These are phyloP conservation scores for Mormyrus proboscirostris DNA, from an alignment of 2,797 vertebrate species.

Conservation along the genomic window DNA sequence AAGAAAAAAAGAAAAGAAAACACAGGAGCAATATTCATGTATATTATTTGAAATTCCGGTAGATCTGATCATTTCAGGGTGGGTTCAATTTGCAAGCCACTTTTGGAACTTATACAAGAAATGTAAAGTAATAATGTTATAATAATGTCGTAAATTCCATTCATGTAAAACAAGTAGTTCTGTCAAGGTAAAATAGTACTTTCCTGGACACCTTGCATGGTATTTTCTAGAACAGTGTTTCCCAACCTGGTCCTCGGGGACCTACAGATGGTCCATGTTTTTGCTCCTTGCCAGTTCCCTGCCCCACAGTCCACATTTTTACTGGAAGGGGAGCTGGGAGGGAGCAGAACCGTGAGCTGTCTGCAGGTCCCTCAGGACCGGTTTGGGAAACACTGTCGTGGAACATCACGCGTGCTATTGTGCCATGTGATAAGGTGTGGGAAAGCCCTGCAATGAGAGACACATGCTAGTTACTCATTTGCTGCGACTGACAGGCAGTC, in stretches of 20 bases:
- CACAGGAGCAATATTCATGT: neutral
- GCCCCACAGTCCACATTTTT: neutral
- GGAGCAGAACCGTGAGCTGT: neutral
- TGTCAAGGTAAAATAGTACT: neutral
- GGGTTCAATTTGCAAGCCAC: neutral
- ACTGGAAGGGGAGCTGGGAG: neutral
- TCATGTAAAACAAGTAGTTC: neutral
- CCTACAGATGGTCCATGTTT: neutral
- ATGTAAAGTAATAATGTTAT: neutral
- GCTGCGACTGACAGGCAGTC: neutral
- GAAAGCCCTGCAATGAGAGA: neutral
- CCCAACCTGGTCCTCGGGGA: neutral
- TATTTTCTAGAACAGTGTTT: neutral
- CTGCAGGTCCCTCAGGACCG: neutral
- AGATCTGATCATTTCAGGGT: neutral
- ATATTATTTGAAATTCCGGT: neutral
- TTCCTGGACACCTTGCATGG: neutral
- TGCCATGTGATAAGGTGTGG: neutral
- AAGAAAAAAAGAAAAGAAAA: neutral
- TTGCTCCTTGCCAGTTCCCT: neutral
- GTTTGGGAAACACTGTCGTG: neutral
- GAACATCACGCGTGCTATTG: neutral
- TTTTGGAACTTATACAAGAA: neutral
- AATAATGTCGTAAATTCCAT: neutral
- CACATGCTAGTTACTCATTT: neutral